Percentiles rank a stretch among this genome's conserved stretches.
These are phyloP conservation scores for Pocillopora verrucosa DNA, from an alignment of 64 coral and sea anemone genomes.

Conservation along the genomic window DNA sequence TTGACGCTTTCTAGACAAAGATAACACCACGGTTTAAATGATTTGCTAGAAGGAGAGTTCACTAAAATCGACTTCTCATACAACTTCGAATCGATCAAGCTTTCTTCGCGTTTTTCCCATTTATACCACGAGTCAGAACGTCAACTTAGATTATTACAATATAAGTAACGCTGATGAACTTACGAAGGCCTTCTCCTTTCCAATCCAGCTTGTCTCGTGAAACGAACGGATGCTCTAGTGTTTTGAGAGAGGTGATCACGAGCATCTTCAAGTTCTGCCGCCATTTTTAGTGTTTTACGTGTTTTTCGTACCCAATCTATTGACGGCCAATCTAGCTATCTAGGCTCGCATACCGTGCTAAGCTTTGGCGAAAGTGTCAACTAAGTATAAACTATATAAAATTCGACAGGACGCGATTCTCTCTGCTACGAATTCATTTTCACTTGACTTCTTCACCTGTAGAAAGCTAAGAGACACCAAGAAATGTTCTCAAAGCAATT, in stretches of 20 bases:
- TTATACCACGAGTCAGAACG: not conserved
- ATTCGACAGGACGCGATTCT: no score
- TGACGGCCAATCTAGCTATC: no score
- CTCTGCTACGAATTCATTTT: no score
- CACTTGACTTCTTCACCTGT: no score
- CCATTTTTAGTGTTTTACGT: not conserved
- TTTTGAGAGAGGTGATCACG: not conserved
- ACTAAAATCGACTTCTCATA: no score
- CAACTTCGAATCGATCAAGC: no score
- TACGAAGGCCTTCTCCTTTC: conserved; percentile 32
- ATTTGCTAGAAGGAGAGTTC: no score
- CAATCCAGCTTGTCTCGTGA: conserved; percentile 16
- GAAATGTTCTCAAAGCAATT: no score
- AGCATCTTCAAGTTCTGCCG: conserved; percentile 4
- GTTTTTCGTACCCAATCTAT: not conserved
- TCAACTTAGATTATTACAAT: not conserved
- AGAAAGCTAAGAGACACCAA: no score
- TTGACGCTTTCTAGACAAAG: not conserved
- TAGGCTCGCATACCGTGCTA: not conserved
- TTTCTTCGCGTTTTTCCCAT: not conserved
- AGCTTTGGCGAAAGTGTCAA: not conserved
- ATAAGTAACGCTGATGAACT: not conserved
- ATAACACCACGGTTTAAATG: not conserved
- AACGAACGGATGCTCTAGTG: not conserved
- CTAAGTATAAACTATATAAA: no score